Conservation (phyloP, 2,113 vertebrate genomes). For the Poecilia latipinna region DNA sequence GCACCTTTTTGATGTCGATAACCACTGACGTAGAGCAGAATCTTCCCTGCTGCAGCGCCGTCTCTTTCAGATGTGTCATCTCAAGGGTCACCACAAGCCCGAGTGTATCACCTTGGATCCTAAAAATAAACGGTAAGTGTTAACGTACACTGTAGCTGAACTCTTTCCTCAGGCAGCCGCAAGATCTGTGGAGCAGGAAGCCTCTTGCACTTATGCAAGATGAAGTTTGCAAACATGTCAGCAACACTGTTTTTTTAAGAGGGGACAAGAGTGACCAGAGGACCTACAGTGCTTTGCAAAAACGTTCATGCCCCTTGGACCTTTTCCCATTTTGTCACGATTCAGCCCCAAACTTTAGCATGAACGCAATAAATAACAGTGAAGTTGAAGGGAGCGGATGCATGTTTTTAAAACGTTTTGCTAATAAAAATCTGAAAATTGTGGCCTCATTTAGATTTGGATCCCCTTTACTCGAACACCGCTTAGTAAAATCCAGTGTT, state of each 20-base stretch:
- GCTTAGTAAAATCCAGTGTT: no score
- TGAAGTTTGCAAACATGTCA: slow-evolving; percentile 21
- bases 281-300: not conserved
- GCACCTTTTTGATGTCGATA: slow-evolving; percentile 29
- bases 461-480: no score
- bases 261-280: not conserved
- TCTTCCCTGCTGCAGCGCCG: slow-evolving; percentile 26
- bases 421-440: not conserved
- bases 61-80: slow-evolving; percentile 17
- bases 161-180: slow-evolving; percentile 2
- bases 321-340: not conserved
- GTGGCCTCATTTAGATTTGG: no score
- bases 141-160: slow-evolving; percentile 14
- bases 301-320: not conserved
- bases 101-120: slow-evolving; percentile 21
- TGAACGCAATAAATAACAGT: not conserved
- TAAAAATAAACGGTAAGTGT: slow-evolving; percentile 43
- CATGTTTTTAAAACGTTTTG: not conserved
- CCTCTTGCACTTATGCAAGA: not conserved
- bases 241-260: not conserved
- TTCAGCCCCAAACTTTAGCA: not conserved
- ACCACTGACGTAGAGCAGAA: slow-evolving; percentile 22
- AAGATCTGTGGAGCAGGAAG: slow-evolving; percentile 5
- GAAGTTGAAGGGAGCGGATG: not conserved
- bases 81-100: slow-evolving; percentile 28